Conservation (phyloP, 2,888 invertebrate species). For the Chloroclystis v-ata region DNA sequence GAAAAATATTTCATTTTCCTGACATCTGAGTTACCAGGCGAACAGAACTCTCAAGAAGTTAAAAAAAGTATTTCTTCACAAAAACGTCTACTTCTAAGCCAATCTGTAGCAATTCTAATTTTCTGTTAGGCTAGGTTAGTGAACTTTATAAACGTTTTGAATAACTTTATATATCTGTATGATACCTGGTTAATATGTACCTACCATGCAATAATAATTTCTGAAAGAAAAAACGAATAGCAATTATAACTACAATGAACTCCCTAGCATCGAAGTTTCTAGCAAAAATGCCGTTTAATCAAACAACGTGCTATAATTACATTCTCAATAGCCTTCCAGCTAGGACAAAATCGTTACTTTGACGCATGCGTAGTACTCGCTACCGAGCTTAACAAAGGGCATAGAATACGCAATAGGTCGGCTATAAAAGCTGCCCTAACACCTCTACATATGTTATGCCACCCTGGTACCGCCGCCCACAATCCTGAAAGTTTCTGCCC, state of each 20-base stretch:
- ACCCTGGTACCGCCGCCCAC: slow-evolving; percentile 71
- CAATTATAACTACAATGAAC: too few species aligned
- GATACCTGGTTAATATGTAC: too few species aligned
- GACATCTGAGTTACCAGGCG: slow-evolving; percentile 40
- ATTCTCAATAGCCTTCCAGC: not conserved
- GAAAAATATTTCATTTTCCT: slow-evolving; percentile 43
- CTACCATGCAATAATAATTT: too few species aligned
- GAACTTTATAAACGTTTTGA: too few species aligned
- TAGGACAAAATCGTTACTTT: slow-evolving; percentile 2
- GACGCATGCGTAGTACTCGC: slow-evolving; percentile 50
- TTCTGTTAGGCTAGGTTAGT: too few species aligned
- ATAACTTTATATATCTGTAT: too few species aligned
- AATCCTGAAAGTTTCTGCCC: slow-evolving; percentile 73
- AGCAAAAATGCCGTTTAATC: too few species aligned
- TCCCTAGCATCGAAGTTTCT: too few species aligned
- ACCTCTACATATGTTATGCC: slow-evolving; percentile 37
- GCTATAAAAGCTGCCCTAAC: slow-evolving; percentile 6
- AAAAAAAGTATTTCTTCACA: slow-evolving; percentile 24
- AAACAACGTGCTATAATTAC: too few species aligned
- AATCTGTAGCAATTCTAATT: too few species aligned
- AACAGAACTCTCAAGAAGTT: slow-evolving; percentile 18
- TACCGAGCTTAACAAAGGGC: not conserved
- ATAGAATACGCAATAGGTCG: too few species aligned
- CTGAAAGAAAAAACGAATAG: too few species aligned
- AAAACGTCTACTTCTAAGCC: slow-evolving; percentile 4